phyloP scores from a whole-genome alignment of 2,888 invertebrate species.

The Stenodera caucasica region DNA sequence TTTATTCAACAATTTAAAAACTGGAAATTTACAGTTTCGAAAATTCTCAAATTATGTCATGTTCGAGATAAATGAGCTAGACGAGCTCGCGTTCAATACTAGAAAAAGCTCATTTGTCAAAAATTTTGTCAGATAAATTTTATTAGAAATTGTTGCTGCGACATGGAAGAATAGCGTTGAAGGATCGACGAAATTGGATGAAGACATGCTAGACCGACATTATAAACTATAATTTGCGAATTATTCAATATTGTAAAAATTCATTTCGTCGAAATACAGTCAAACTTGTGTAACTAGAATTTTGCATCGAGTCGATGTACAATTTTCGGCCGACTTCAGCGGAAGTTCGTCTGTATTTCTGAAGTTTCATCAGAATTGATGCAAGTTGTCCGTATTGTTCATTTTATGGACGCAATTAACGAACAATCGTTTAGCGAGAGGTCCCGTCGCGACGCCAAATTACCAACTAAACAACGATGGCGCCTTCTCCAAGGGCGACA shows the following conservation, averaged over 20 bases:
- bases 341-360: no score
- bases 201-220: background rate
- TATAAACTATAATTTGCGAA: background rate
- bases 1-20: no score
- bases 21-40: no score
- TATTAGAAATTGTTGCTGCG: background rate
- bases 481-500: background rate
- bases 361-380: no score
- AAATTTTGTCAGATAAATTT: background rate
- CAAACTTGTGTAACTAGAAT: no score
- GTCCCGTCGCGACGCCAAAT: background rate
- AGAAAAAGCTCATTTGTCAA: background rate
- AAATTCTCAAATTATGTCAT: no score
- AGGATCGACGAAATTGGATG: background rate
- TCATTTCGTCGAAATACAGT: no score
- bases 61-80: no score
- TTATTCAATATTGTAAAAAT: no score
- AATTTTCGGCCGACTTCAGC: no score
- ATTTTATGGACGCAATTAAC: background rate
- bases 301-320: no score
- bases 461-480: slow-evolving; percentile 4
- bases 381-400: background rate
- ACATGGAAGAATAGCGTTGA: background rate
- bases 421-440: background rate
- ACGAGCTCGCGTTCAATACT: no score